Conservation (phyloP, 1,140 invertebrate species). For the Eulimnadia texana region DNA sequence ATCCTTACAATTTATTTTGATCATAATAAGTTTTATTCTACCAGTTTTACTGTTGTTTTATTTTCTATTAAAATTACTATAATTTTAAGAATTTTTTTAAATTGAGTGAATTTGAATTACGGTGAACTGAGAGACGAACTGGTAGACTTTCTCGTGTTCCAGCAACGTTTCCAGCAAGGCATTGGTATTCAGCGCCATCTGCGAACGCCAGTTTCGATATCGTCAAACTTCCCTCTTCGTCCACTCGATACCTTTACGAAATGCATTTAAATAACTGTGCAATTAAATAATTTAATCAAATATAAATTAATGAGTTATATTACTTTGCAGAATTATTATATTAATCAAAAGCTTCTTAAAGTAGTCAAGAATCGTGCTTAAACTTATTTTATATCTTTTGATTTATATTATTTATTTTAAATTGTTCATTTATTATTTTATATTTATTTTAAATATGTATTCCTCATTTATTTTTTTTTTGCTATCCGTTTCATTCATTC, state of each 20-base stretch:
- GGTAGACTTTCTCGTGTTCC: not conserved
- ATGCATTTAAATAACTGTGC: not conserved
- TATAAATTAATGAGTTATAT: not conserved
- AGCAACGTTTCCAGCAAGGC: conserved; percentile 3
- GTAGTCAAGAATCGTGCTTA: too few species aligned
- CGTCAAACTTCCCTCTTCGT: not conserved
- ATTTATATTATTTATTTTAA: too few species aligned
- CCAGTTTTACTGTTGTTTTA: not conserved
- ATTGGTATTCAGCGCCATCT: not conserved
- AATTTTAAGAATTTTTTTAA: not conserved
- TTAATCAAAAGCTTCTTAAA: not conserved
- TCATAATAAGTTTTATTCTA: too few species aligned
- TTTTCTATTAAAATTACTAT: not conserved
- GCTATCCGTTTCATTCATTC: too few species aligned
- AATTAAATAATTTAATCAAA: not conserved
- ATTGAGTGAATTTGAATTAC: not conserved
- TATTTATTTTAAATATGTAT: too few species aligned
- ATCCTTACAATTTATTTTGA: too few species aligned
- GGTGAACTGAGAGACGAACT: not conserved
- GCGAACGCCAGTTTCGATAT: not conserved
- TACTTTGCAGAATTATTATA: not conserved
- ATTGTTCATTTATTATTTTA: too few species aligned
- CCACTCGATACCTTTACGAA: not conserved
- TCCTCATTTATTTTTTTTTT: too few species aligned
- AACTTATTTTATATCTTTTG: too few species aligned